Base-by-base conservation (phyloP, 1,140 invertebrate genomes). In the Cepaea nemoralis region DNA sequence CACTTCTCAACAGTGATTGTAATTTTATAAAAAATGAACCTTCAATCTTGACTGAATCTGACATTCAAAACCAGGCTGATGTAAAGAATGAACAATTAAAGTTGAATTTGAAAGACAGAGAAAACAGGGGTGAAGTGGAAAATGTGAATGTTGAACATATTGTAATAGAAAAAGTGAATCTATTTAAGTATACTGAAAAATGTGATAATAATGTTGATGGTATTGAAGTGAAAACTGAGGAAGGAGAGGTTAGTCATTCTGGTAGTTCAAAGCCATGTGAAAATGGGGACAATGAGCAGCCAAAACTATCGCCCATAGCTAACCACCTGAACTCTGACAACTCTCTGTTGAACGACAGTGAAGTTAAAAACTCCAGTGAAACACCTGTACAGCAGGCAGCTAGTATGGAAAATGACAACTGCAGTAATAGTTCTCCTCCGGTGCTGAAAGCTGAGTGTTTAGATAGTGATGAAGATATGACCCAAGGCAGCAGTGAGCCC, bases 401-500 rank as follows among this genome's bases (percentile, higher is more conserved):
- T 35, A 31, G 40, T 5, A 37, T 37, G 8, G 78, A 80, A 39
- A 48, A 27, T 42, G 77, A 78, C 24, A 63, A 50, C 59, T 67
- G 33, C 35, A 78, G 77, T 39, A 63, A 80, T 48, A 71, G 78
- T 45, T 73, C 78, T 50, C 78, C 78, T 16, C 78, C 78, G 31
- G 78, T 80, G 6, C 48, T 80, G 19, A 80, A 71, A 59, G 78
- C 78, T 16, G 78, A 80, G 48, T 70, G 78, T 31, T 33, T 80
- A 14, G 69, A 80, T 55, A 42, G 31, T 35, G 78, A 80, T 27
- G 78, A 80, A 37, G 78, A 80, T 19, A 33, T 37, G 69, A 31
- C 59, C 12, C 10, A 16, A 33, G 31, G 31, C 16, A 77, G 33
- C 27, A 27, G 42, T 40, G 78, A 71, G 40, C 59, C 74, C 37